Conservation (phyloP, 1,140 invertebrate genomes). For the Brachionus rubens region DNA sequence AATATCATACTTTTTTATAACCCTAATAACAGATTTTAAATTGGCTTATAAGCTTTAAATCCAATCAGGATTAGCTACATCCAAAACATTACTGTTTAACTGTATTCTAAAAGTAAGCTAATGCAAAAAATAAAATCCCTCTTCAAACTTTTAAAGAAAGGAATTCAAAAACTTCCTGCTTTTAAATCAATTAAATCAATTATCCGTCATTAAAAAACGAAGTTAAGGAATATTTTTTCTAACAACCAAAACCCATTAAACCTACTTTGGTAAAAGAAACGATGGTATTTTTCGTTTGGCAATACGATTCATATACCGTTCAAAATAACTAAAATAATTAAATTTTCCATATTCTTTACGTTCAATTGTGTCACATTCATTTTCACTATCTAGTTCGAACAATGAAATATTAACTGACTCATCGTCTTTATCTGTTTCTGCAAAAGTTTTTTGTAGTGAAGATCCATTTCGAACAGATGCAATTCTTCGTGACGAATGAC, state of each 20-base stretch:
- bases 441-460: background rate
- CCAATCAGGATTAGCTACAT: no score
- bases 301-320: slow-evolving; percentile 24
- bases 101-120: no score
- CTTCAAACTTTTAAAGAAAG: no score
- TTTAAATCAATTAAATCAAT: no score
- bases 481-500: background rate
- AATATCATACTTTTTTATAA: no score
- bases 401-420: slow-evolving; percentile 3
- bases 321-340: slow-evolving; percentile 32
- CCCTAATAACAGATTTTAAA: no score
- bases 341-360: slow-evolving; percentile 39
- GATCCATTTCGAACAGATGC: background rate
- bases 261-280: slow-evolving; percentile 1
- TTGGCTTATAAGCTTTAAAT: no score
- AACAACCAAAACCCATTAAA: background rate
- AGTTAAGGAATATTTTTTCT: background rate
- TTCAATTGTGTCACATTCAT: background rate
- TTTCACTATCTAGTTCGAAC: background rate
- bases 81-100: no score
- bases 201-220: no score
- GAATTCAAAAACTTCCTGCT: no score
- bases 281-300: slow-evolving; percentile 25
- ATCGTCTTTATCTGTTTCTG: background rate
- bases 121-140: no score